phyloP scores from a whole-genome alignment of 2,797 vertebrate genomes.

The Oreonectes daqikongensis region DNA sequence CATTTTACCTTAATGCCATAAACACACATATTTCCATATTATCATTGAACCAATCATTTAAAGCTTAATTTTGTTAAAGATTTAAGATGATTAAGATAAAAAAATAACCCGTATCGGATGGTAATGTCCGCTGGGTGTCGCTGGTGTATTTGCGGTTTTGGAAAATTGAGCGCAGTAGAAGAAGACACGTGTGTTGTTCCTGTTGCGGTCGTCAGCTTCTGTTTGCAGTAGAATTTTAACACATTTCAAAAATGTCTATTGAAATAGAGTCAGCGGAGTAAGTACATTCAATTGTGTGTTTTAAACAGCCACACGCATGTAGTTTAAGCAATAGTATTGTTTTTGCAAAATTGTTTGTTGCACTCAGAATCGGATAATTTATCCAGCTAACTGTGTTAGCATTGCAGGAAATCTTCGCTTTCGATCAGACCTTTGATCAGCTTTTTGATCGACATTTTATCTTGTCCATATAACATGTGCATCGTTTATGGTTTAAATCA shows the following conservation, averaged over 20 bases:
- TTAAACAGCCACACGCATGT: rapidly evolving
- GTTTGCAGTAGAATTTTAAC: not conserved
- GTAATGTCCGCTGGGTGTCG: not conserved
- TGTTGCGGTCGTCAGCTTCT: not conserved
- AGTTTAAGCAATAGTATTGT: rapidly evolving
- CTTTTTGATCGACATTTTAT: not conserved
- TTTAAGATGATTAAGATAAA: too few relatives aligned
- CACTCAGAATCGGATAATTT: not conserved
- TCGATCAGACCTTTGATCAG: not conserved
- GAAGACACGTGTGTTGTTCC: constrained; percentile 26
- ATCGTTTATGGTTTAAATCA: not conserved
- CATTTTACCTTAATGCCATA: too few relatives aligned
- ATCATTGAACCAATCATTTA: too few relatives aligned
- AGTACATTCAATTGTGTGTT: constrained; percentile 51
- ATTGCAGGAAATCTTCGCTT: not conserved
- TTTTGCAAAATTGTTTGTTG: not conserved
- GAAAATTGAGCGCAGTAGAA: not conserved
- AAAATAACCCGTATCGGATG: not conserved
- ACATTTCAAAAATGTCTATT: constrained; percentile 73
- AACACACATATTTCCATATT: too few relatives aligned
- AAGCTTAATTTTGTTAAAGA: too few relatives aligned
- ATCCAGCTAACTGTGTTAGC: constrained; percentile 28
- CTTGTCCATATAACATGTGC: not conserved
- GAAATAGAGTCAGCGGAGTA: constrained; percentile 82
- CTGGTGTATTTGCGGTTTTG: not conserved